These are phyloP conservation scores for Parazoanthus darwini DNA, from an alignment of 92 coral and sea anemone species.

Conservation along the genomic window DNA sequence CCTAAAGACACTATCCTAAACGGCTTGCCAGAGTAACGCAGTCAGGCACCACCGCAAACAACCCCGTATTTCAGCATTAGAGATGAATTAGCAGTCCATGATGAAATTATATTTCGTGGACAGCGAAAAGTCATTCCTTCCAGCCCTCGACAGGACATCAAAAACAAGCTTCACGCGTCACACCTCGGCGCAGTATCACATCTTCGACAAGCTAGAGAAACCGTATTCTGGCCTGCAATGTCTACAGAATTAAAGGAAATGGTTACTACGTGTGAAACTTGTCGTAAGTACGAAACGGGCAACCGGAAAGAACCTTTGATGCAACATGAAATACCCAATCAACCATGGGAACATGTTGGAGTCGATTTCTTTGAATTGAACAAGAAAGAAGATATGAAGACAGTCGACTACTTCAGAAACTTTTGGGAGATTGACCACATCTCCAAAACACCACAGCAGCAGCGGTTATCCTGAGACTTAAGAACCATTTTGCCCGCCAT, in stretches of 20 bases:
- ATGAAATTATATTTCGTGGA: background rate
- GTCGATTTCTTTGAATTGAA: slow-evolving; percentile 35
- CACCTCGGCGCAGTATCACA: slow-evolving; percentile 2
- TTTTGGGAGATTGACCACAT: background rate
- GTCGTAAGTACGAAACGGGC: slow-evolving; percentile 22
- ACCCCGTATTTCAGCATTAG: slow-evolving; percentile 3
- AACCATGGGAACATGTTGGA: slow-evolving; percentile 38
- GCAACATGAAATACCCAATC: slow-evolving; percentile 32
- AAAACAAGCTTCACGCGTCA: background rate
- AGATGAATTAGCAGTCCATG: background rate
- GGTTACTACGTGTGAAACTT: slow-evolving; percentile 22
- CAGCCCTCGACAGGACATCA: too few relatives aligned
- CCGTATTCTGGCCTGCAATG: slow-evolving; percentile 47
- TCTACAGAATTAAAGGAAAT: slow-evolving; percentile 19
- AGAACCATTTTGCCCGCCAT: too few relatives aligned
- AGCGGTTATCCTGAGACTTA: too few relatives aligned
- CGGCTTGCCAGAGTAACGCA: slow-evolving; percentile 1
- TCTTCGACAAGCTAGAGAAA: slow-evolving; percentile 26
- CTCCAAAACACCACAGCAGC: slow-evolving; percentile 23
- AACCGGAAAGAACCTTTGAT: slow-evolving; percentile 29
- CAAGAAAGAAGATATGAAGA: slow-evolving; percentile 20
- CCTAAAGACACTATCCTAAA: slow-evolving; percentile 3
- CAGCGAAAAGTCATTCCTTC: background rate
- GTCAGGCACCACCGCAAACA: background rate
- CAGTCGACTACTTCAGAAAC: slow-evolving; percentile 31